Evolutionary conservation across 2,113 vertebrate genomes (phyloP).

Genomic region (Donacobius atricapilla): DNA sequence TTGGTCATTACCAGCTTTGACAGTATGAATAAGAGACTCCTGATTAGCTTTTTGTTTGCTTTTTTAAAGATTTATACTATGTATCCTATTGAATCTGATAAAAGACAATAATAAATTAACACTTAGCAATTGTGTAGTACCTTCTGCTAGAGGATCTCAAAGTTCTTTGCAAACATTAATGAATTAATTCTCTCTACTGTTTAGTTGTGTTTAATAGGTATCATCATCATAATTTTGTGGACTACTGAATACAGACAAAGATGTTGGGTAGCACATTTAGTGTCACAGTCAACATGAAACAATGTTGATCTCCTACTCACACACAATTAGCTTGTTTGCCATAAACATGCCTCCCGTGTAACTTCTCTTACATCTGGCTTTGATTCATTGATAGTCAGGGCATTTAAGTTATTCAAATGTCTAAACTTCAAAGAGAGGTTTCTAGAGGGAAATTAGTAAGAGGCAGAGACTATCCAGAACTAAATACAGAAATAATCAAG

Average conservation of each 20-base stretch:
- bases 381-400: background rate
- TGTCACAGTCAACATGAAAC: background rate
- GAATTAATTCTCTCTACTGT: slow-evolving; percentile 21
- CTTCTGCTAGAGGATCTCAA: slow-evolving; percentile 15
- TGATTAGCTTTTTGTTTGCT: slow-evolving; percentile 46
- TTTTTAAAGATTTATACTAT: slow-evolving; percentile 31
- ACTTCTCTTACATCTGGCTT: background rate
- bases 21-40: slow-evolving; percentile 50
- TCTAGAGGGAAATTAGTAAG: background rate
- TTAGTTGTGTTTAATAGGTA: background rate
- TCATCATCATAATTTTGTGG: slow-evolving; percentile 18
- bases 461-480: background rate
- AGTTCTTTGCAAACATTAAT: slow-evolving; percentile 33
- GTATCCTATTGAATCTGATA: slow-evolving; percentile 9
- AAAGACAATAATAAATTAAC: slow-evolving; percentile 44
- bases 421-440: background rate
- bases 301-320: background rate
- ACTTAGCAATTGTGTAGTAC: background rate
- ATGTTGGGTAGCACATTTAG: background rate
- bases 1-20: slow-evolving; percentile 65
- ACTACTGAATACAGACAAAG: slow-evolving; percentile 8
- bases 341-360: background rate
- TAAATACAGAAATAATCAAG: background rate
- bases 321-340: background rate
- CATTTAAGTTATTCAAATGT: background rate